Evolutionary conservation across 2,113 vertebrate genomes (phyloP).

Genomic region (Amphiprion ocellaris): DNA sequence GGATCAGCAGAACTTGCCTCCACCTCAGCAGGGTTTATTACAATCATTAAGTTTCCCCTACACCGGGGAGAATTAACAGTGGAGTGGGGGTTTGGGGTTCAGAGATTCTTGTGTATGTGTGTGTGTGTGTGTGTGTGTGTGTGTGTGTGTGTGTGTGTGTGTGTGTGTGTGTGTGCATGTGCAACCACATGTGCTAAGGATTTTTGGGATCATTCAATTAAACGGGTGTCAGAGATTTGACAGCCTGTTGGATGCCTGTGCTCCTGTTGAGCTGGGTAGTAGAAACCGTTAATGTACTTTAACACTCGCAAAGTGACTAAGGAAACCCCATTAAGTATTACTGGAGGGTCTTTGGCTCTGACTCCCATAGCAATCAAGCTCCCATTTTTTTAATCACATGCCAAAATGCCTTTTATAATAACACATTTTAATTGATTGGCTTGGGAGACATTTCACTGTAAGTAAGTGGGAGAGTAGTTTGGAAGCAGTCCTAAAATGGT

Average conservation of each 20-base stretch:
- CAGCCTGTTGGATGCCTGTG: constrained; percentile 64
- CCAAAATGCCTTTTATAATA: constrained; percentile 82
- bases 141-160: neutral
- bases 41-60: constrained; percentile 81
- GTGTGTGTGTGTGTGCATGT: constrained; percentile 11
- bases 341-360: constrained; percentile 67
- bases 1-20: constrained; percentile 85
- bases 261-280: constrained; percentile 67
- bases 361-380: constrained; percentile 85
- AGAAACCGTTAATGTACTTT: constrained; percentile 72
- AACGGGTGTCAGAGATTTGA: constrained; percentile 76
- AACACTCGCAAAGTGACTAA: constrained; percentile 61
- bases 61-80: constrained; percentile 78
- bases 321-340: constrained; percentile 75
- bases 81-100: constrained; percentile 54
- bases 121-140: constrained; percentile 8
- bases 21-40: constrained; percentile 84
- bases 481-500: constrained; percentile 68
- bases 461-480: constrained; percentile 58
- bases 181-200: constrained; percentile 55
- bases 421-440: constrained; percentile 81
- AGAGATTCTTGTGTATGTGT: constrained; percentile 2
- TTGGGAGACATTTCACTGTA: constrained; percentile 73
- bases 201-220: constrained; percentile 80
- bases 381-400: constrained; percentile 80